Evolutionary conservation across 2,113 vertebrate genomes (phyloP), one percentile per base, ranked within the genome.

Genomic region (Pseudopipra pipra): DNA sequence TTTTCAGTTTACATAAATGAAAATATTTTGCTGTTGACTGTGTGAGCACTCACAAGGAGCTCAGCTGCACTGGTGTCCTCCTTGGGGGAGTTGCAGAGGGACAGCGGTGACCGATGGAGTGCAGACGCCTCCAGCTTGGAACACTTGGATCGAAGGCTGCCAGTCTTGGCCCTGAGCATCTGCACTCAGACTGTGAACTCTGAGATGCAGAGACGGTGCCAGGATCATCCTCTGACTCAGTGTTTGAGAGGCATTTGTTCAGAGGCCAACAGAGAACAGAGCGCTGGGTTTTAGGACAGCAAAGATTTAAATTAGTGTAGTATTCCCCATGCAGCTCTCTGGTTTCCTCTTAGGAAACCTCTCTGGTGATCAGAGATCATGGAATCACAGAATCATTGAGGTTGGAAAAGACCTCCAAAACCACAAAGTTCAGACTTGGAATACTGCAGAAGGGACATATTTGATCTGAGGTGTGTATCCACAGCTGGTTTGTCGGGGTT

Each of bases 91-190:
- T 30, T 85, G n/a, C 12, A 8, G 33, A 52, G 41, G 43, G 17
- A n/a, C 52, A 24, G 4, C 1, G 0, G 39, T 16, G 70, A 12
- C 56, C 0, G 0, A 13, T 3, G 28, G 37, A 39, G 44, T 1
- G 18, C 37, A 31, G 55, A 14, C 11, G 5, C 37, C 65, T 82
- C 24, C 39, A 51, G 39, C 19, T 67, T 35, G 24, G 5, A 8
- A 33, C 56, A 7, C 58, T 73, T 47, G 55, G 11, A 27, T 23
- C 2, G 0, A 65, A 27, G 35, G n/a, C 43, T 18, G 5, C 58
- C 23, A 10, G 23, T 13, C 76, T 31, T 62, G 47, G 46, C 12
- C 33, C 56, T 3, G 7, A 62, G 59, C 11, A 2, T n/a, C 52
- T 80, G 11, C 12, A 14, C 51, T 63, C 43, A 12, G 47, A n/a